A percentile compares a stretch with the other conserved stretches of the same genome.
Conservation (phyloP, 2,888 invertebrate species). For the Drosophila seclusa region DNA sequence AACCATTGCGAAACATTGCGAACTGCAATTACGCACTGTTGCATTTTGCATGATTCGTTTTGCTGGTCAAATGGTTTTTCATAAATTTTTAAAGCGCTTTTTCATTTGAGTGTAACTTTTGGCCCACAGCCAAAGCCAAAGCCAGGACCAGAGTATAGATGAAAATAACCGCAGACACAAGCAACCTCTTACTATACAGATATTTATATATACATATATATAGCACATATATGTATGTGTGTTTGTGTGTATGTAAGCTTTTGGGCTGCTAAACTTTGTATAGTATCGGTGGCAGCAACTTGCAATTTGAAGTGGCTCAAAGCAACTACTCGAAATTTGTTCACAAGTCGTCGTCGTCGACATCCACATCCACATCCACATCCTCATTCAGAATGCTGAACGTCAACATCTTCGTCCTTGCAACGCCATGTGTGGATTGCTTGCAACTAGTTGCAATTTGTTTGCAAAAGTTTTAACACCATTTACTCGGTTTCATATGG, state of each 20-base stretch:
- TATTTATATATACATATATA: not conserved
- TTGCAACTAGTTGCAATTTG: constrained; percentile 78
- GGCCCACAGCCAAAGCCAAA: constrained; percentile 45
- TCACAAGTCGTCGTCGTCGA: constrained; percentile 60
- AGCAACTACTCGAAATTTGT: constrained; percentile 69
- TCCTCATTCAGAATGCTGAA: constrained; percentile 1
- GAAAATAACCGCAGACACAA: constrained; percentile 22
- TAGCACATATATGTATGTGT: not conserved
- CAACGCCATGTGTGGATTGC: constrained; percentile 33
- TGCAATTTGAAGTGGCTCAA: constrained; percentile 70
- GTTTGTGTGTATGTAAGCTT: constrained; percentile 47
- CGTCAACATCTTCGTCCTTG: constrained; percentile 41
- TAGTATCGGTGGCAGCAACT: constrained; percentile 70
- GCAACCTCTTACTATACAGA: not conserved
- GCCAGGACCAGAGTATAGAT: constrained; percentile 5
- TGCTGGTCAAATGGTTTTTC: constrained; percentile 63
- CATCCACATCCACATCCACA: constrained; percentile 4
- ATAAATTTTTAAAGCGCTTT: constrained; percentile 69
- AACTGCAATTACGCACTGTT: constrained; percentile 47
- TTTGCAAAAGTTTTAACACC: constrained; percentile 78
- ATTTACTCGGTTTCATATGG: constrained; percentile 78
- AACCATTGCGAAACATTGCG: constrained; percentile 3
- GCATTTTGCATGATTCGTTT: constrained; percentile 53
- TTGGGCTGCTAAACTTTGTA: constrained; percentile 54
- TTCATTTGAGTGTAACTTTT: constrained; percentile 65